A percentile compares a stretch with the other conserved stretches of the same genome.
Evolutionary conservation across 1,140 invertebrate species (phyloP).

Genomic region (Frieseomelitta varia): DNA sequence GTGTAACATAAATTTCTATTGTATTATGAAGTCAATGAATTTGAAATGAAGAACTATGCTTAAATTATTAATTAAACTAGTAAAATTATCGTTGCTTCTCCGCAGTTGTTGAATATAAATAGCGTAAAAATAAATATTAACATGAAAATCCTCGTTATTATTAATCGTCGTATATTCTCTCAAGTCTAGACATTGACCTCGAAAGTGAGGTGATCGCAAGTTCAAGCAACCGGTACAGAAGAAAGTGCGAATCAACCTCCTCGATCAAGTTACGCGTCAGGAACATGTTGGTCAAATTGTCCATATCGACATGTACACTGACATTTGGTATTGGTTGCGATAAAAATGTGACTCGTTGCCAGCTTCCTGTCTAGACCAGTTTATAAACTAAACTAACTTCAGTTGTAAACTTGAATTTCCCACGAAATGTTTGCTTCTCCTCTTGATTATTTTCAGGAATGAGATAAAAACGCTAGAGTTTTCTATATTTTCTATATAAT

Average conservation of each 20-base stretch:
- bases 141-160: background rate
- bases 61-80: background rate
- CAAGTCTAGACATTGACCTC: constrained; percentile 74
- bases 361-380: background rate
- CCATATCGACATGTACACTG: background rate
- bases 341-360: background rate
- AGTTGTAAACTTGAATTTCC: background rate
- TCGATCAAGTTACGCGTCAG: constrained; percentile 8
- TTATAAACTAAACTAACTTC: background rate
- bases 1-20: background rate
- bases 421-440: no score
- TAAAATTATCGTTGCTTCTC: background rate
- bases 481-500: background rate
- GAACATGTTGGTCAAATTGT: constrained; percentile 9
- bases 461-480: background rate
- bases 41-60: background rate
- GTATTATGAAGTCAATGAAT: background rate
- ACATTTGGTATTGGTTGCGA: background rate
- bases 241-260: constrained; percentile 59
- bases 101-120: background rate
- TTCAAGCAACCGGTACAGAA: constrained; percentile 54
- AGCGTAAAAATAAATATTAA: background rate
- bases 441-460: background rate
- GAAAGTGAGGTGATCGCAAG: constrained; percentile 67
- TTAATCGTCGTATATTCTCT: background rate